These are phyloP conservation scores for Bombus haemorrhoidalis DNA, from an alignment of 1,140 invertebrate genomes.

Conservation along the genomic window DNA sequence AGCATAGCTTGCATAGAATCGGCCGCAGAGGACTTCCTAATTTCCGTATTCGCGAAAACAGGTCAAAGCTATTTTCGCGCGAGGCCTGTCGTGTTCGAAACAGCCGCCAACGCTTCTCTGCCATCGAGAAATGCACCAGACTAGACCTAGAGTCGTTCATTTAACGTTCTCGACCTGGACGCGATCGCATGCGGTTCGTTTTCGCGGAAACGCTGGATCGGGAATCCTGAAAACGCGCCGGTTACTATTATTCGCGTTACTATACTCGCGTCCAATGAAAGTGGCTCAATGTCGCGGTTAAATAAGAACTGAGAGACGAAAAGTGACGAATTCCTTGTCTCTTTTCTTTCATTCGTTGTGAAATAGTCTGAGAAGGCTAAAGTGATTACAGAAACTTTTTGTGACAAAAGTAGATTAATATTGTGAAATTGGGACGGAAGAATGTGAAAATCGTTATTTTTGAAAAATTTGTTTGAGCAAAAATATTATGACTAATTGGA, in stretches of 20 bases:
- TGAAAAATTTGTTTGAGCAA: background rate
- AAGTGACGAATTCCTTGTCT: background rate
- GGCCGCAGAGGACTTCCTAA: slow-evolving; percentile 46
- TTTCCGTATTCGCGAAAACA: slow-evolving; percentile 60
- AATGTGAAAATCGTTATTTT: background rate
- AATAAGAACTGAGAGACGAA: background rate
- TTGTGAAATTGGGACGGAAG: no score
- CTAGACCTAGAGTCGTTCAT: slow-evolving; percentile 44
- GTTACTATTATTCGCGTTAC: background rate
- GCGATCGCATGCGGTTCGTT: background rate
- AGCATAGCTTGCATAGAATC: slow-evolving; percentile 14
- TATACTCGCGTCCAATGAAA: background rate
- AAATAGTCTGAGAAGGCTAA: background rate
- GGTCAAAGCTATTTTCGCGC: slow-evolving; percentile 69
- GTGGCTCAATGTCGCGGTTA: slow-evolving; percentile 38
- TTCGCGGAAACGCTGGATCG: slow-evolving; percentile 21
- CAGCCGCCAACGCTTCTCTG: slow-evolving; percentile 57
- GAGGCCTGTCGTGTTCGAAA: slow-evolving; percentile 50
- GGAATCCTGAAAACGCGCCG: background rate
- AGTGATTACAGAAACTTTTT: background rate
- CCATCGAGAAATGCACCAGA: slow-evolving; percentile 21
- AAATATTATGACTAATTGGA: background rate
- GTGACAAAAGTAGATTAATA: no score
- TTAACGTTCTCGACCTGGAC: slow-evolving; percentile 5
- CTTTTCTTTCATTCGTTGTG: background rate